Evolutionary conservation across 2,113 vertebrate genomes (phyloP).

Genomic region (Pagrus major): DNA sequence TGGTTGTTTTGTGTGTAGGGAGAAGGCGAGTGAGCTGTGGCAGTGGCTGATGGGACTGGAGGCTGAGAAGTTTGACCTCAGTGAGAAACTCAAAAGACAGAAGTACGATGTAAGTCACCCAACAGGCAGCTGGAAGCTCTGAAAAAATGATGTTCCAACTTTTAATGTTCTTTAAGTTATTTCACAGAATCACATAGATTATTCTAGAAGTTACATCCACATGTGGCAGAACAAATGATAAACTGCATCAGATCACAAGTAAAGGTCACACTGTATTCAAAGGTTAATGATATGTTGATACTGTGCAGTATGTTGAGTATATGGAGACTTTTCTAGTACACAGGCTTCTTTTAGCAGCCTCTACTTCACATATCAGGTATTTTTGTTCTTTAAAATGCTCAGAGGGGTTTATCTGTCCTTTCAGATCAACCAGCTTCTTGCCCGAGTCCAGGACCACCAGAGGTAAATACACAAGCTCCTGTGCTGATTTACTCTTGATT

Average conservation of each 20-base stretch:
- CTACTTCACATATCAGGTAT: background rate
- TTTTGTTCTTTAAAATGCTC: background rate
- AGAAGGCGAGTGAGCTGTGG: slow-evolving; percentile 93
- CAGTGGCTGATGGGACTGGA: slow-evolving; percentile 92
- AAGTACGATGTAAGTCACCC: slow-evolving; percentile 92
- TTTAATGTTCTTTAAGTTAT: background rate
- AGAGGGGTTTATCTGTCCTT: slow-evolving; percentile 23
- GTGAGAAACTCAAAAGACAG: slow-evolving; percentile 94
- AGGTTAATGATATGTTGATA: background rate
- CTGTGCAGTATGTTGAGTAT: too few species aligned
- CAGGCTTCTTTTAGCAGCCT: background rate
- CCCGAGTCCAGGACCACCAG: slow-evolving; percentile 82
- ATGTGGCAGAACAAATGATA: too few species aligned
- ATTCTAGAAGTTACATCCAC: too few species aligned
- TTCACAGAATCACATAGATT: too few species aligned
- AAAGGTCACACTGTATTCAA: background rate
- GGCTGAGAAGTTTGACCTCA: slow-evolving; percentile 94
- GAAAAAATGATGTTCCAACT: background rate
- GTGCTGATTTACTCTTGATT: background rate
- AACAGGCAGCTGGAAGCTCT: rapidly evolving
- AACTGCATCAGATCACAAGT: too few species aligned
- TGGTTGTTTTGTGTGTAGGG: slow-evolving; percentile 80
- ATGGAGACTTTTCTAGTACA: background rate
- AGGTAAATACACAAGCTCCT: slow-evolving; percentile 61
- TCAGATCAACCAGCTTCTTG: slow-evolving; percentile 83